Evolutionary conservation across 2,888 invertebrate genomes (phyloP).

Genomic region (Alcis repandata): DNA sequence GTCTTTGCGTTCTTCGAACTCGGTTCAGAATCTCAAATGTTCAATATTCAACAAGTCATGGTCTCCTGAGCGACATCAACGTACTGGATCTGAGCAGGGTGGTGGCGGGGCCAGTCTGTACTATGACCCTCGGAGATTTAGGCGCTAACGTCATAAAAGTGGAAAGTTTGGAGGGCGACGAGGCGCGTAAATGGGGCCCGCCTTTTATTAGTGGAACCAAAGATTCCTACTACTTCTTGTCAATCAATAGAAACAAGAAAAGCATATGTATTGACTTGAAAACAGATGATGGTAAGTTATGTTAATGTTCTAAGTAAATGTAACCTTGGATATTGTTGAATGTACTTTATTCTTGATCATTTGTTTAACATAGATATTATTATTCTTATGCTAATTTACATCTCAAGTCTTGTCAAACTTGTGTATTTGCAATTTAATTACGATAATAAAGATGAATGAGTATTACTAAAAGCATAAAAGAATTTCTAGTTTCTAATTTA

Average conservation of each 20-base stretch:
- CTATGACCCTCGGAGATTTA: conserved; percentile 96
- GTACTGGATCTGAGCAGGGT: conserved; percentile 94
- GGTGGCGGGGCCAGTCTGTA: conserved; percentile 97
- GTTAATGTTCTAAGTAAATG: not conserved
- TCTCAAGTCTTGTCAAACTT: not conserved
- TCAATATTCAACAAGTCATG: conserved; percentile 66
- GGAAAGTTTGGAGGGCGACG: conserved; percentile 94
- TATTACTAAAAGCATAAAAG: not conserved
- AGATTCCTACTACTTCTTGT: conserved; percentile 93
- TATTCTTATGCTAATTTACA: not conserved
- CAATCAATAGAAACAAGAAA: conserved; percentile 97
- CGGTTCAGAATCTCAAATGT: conserved; percentile 46
- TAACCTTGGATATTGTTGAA: not conserved
- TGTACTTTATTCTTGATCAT: not conserved
- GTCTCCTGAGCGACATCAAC: conserved; percentile 90
- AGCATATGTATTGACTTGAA: conserved; percentile 96
- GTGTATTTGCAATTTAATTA: conserved; percentile 1
- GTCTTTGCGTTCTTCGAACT: conserved; percentile 48
- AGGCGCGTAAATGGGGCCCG: conserved; percentile 97
- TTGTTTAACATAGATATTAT: not conserved
- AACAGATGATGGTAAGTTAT: conserved; percentile 85
- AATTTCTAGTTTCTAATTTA: not conserved
- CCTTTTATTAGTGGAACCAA: conserved; percentile 90
- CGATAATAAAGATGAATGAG: not conserved
- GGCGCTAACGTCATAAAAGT: conserved; percentile 98